Evolutionary conservation across 2,888 invertebrate genomes (phyloP).

Genomic region (Diabrotica balteata): DNA sequence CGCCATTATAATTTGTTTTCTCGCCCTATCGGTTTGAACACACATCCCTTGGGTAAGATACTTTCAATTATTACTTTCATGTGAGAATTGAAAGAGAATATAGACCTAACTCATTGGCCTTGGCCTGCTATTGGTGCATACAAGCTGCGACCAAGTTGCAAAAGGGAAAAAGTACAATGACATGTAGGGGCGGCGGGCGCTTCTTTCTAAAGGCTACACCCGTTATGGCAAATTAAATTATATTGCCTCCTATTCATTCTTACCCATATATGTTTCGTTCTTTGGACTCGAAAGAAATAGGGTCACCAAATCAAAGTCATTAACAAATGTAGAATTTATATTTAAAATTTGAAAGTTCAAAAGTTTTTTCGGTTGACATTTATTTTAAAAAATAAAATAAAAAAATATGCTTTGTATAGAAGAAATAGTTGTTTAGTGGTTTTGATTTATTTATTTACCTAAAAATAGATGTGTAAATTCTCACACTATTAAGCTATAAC

Average conservation of each 20-base stretch:
- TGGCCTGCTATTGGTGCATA: conserved; percentile 3
- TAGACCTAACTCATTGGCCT: neutral
- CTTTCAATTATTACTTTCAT: no score
- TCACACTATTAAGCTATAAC: no score
- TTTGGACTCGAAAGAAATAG: no score
- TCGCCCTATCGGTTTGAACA: no score
- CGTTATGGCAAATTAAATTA: conserved; percentile 21
- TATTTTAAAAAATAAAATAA: neutral
- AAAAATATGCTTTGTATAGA: no score
- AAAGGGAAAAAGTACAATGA: conserved; percentile 7
- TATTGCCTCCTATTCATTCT: conserved; percentile 6
- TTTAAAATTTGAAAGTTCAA: neutral
- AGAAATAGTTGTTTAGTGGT: no score
- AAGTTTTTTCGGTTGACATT: neutral
- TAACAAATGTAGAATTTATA: neutral
- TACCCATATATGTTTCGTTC: neutral
- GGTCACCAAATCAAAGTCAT: neutral
- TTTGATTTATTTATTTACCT: no score
- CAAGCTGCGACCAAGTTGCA: conserved; percentile 3
- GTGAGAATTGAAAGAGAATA: no score
- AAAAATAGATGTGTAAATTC: no score
- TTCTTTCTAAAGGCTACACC: conserved; percentile 15
- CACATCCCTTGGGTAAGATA: no score
- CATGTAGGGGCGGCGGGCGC: conserved; percentile 20
- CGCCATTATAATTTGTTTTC: no score